Conservation (phyloP, 2,888 invertebrate species). For the Ormyrus rosae region DNA sequence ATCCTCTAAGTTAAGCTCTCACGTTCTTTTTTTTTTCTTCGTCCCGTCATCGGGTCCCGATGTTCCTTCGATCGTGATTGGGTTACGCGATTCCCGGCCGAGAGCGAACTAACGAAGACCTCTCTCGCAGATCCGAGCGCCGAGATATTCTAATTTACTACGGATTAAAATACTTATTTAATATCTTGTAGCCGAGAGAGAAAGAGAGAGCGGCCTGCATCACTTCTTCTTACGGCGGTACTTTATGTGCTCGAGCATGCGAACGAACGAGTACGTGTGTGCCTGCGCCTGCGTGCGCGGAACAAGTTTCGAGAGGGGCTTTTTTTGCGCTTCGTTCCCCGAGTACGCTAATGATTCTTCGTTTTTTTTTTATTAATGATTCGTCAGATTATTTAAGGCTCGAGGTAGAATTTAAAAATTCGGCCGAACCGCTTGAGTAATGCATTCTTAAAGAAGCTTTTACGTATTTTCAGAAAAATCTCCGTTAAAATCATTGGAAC, state of each 20-base stretch:
- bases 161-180: conserved; percentile 50
- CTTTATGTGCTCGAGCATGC: conserved; percentile 12
- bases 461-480: too few relatives aligned
- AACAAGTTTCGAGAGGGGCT: conserved; percentile 18
- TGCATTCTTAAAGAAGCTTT: neutral
- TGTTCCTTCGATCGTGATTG: conserved; percentile 63
- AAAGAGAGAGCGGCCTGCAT: conserved; percentile 12
- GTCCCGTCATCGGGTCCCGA: conserved; percentile 32
- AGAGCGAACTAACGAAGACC: conserved; percentile 13
- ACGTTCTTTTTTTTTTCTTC: conserved; percentile 31
- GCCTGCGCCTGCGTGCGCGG: neutral
- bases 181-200: conserved; percentile 41
- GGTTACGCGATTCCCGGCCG: conserved; percentile 22
- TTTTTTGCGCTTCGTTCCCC: conserved; percentile 8
- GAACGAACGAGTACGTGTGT: too few relatives aligned
- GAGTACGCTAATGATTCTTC: neutral
- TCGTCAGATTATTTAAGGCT: conserved; percentile 3
- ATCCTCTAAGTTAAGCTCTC: conserved; percentile 53
- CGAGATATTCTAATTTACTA: conserved; percentile 44
- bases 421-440: neutral
- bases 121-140: conserved; percentile 22
- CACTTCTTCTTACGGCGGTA: conserved; percentile 26
- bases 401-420: neutral
- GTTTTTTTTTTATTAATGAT: neutral
- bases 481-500: too few relatives aligned